phyloP scores from a whole-genome alignment of 35 echinoderm and acorn worm genomes.

The Amphiura filiformis region DNA sequence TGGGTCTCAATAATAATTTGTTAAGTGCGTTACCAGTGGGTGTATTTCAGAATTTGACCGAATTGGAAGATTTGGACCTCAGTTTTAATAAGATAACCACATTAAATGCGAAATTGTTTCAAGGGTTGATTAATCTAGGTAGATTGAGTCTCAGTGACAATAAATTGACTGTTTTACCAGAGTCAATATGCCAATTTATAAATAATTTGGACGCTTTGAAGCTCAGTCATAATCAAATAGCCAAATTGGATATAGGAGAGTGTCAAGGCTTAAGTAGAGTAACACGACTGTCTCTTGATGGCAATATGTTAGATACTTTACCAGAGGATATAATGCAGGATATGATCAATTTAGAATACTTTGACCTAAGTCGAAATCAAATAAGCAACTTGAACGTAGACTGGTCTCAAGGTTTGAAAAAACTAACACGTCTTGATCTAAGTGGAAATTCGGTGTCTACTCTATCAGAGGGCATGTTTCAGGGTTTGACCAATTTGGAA shows the following conservation, averaged over 20 bases:
- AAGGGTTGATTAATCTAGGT: background rate
- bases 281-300: too few relatives aligned
- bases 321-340: too few relatives aligned
- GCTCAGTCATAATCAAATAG: too few relatives aligned
- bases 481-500: too few relatives aligned
- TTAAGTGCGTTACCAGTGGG: too few relatives aligned
- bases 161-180: background rate
- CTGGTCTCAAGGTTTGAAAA: background rate
- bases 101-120: background rate
- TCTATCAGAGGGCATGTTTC: background rate
- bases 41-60: too few relatives aligned
- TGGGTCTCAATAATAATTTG: too few relatives aligned
- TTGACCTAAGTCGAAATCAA: slow-evolving; percentile 4
- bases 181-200: background rate
- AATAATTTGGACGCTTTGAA: too few relatives aligned
- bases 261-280: too few relatives aligned
- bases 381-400: background rate
- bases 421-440: background rate
- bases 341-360: background rate
- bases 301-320: too few relatives aligned
- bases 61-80: background rate
- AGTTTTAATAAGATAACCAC: background rate
- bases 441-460: background rate
- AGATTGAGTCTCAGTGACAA: slow-evolving; percentile 2
- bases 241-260: too few relatives aligned